Evolutionary conservation across 2,888 invertebrate species (phyloP), one percentile per base, ranked within the genome.

Genomic region (Margaritifera margaritifera): DNA sequence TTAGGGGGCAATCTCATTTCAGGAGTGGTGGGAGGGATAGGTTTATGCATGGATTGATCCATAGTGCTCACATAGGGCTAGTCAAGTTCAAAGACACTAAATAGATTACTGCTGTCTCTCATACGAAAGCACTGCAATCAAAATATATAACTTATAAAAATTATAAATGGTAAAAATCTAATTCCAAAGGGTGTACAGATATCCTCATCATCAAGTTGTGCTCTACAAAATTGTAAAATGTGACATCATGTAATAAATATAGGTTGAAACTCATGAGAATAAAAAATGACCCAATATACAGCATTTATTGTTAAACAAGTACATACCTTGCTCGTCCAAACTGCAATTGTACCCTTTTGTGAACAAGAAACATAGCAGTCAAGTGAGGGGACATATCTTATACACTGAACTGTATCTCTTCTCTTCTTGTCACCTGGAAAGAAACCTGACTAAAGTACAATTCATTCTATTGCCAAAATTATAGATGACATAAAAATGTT

Each of bases 341-440:
- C 74, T 24, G 85, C 83, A 2, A 89, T 69, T 1, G 87, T 81
- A 1, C 89, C 89, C 76, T 88, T 89, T 78, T 88, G 88, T 61
- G 89, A 88, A n/a, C 85, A 86, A 5, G 86, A 80, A 19, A 89
- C 77, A 64, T 87, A 89, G 25, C 81, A 71, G 66, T 89, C 89
- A 52, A 87, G 68, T 18, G 79, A 68, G 0, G 82, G 80, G 50
- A 87, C 82, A 75, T 85, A 87, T 64, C 83, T 74, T 27, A 89
- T 79, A 75, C 82, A 80, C 66, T 88, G 86, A 24, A 87, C 84
- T 20, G 84, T 84, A 69, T 89, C 88, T 63, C 88, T 69, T 50
- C 88, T 71, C 69, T 86, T 87, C 50, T 84, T 83, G 72, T 88
- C 87, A 60, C 88, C 87, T 87, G 74, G 24, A 72, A 64, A 67